These are phyloP conservation scores for Brachionus calyciflorus DNA, from an alignment of 1,140 invertebrate genomes.

Conservation along the genomic window DNA sequence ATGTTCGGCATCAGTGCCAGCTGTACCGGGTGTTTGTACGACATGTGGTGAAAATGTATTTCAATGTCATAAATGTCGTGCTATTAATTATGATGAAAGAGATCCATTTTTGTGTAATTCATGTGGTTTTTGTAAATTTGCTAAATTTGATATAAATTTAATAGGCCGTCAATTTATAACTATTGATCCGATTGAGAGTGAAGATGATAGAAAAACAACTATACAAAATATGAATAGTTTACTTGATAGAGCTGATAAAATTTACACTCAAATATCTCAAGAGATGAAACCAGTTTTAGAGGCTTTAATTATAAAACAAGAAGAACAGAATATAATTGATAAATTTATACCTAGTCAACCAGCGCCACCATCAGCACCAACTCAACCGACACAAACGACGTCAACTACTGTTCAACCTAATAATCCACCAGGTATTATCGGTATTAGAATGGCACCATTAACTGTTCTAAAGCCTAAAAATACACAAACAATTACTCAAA, in stretches of 20 bases:
- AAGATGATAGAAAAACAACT: conserved; percentile 82
- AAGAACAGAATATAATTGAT: background rate
- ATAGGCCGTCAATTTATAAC: conserved; percentile 85
- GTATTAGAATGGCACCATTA: background rate
- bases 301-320: conserved; percentile 66
- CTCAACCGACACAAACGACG: background rate
- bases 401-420: background rate
- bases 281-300: conserved; percentile 77
- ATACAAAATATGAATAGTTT: conserved; percentile 82
- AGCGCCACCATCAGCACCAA: background rate
- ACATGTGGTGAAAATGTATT: conserved; percentile 98
- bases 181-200: conserved; percentile 92
- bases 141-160: conserved; percentile 92
- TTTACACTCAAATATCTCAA: conserved; percentile 85
- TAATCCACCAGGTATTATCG: conserved; percentile 56
- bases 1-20: conserved; percentile 87
- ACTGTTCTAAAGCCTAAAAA: conserved; percentile 53
- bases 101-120: conserved; percentile 97
- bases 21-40: conserved; percentile 91
- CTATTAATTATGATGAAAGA: conserved; percentile 98
- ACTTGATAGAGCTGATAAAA: conserved; percentile 87
- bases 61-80: conserved; percentile 68
- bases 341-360: background rate
- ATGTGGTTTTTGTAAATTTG: conserved; percentile 98
- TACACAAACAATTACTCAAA: conserved; percentile 72